phyloP scores from a whole-genome alignment of 2,888 invertebrate genomes.

The Eilema depressum region DNA sequence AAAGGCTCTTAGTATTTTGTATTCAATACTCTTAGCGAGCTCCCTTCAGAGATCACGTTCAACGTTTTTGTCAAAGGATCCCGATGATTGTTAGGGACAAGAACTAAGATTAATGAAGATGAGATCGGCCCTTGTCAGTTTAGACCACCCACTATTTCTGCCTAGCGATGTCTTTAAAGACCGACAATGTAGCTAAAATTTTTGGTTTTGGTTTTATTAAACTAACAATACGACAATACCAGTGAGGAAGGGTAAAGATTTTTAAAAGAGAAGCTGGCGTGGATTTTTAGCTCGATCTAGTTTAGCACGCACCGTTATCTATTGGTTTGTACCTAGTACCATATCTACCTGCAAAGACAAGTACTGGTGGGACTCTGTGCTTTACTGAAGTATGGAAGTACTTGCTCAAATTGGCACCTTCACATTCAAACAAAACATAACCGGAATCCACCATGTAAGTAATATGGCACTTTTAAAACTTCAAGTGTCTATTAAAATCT shows the following conservation, averaged over 20 bases:
- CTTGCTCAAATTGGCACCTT: too few relatives aligned
- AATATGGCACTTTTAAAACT: background rate
- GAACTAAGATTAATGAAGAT: slow-evolving; percentile 13
- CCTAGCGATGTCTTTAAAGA: background rate
- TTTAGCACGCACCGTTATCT: too few relatives aligned
- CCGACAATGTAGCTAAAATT: background rate
- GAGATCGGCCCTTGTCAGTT: slow-evolving; percentile 2
- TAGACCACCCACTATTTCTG: background rate
- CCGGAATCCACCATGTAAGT: too few relatives aligned
- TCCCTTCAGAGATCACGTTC: background rate
- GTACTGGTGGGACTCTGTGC: too few relatives aligned
- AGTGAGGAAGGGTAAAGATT: too few relatives aligned
- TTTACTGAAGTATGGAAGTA: too few relatives aligned
- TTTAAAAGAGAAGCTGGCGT: too few relatives aligned
- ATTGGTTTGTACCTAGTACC: too few relatives aligned
- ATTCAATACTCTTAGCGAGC: background rate
- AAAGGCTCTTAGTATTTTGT: background rate
- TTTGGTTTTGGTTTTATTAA: background rate
- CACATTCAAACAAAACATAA: too few relatives aligned
- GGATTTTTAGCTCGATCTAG: too few relatives aligned
- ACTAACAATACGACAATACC: too few relatives aligned
- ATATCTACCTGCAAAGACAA: too few relatives aligned
- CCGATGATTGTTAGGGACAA: slow-evolving; percentile 11
- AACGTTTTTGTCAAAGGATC: slow-evolving; percentile 6
- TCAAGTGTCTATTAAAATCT: background rate